These are phyloP conservation scores for Iphiclides podalirius DNA, from an alignment of 2,888 invertebrate genomes.

Conservation along the genomic window DNA sequence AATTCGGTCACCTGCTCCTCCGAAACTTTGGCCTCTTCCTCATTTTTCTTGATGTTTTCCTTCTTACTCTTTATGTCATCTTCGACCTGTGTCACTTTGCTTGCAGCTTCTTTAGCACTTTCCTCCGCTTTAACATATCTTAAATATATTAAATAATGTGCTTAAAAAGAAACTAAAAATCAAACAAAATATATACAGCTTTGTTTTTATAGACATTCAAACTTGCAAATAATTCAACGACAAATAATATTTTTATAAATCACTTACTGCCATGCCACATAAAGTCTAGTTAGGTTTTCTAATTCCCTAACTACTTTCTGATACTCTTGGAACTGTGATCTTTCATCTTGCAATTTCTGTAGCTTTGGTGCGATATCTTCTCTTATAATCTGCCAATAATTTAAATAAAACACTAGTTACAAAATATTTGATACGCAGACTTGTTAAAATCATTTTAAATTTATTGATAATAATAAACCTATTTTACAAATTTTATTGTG, in stretches of 20 bases:
- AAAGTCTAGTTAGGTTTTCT: conserved; percentile 87
- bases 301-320: conserved; percentile 92
- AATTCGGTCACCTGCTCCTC: conserved; percentile 82
- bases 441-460: no score
- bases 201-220: no score
- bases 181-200: no score
- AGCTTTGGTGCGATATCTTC: conserved; percentile 96
- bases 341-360: conserved; percentile 90
- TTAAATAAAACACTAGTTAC: not conserved
- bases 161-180: no score
- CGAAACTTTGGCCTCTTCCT: conserved; percentile 73
- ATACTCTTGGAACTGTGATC: conserved; percentile 91
- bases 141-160: not conserved
- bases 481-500: no score
- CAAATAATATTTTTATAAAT: not conserved
- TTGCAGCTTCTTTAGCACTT: conserved; percentile 74
- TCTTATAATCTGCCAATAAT: conserved; percentile 81
- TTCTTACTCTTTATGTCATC: conserved; percentile 78
- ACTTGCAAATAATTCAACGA: no score
- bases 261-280: conserved; percentile 85
- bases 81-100: conserved; percentile 75
- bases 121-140: conserved; percentile 76
- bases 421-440: not conserved
- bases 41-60: conserved; percentile 76
- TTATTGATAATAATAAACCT: no score